Conservation (phyloP, 2,113 vertebrate species). For the Opisthocomus hoazin region DNA sequence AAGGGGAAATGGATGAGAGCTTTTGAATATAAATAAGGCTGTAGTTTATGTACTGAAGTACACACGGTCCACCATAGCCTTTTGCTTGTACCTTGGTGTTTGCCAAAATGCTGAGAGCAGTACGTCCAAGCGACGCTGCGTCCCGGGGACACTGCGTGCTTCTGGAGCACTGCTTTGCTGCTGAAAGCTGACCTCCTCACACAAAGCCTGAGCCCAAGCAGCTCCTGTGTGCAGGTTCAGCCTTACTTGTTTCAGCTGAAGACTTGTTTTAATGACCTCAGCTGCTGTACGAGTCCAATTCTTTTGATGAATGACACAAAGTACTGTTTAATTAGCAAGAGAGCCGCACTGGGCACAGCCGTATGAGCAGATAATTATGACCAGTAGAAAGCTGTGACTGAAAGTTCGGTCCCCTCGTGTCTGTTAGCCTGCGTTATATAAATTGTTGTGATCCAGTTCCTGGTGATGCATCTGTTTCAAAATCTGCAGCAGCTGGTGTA, state of each 20-base stretch:
- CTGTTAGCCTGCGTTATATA: not conserved
- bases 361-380: not conserved
- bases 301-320: not conserved
- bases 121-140: rapidly evolving
- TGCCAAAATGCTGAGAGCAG: rapidly evolving
- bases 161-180: not conserved
- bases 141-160: not conserved
- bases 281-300: not conserved
- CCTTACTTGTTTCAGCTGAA: not conserved
- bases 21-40: not conserved
- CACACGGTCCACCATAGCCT: not conserved
- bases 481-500: conserved; percentile 11
- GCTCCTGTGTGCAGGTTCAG: not conserved
- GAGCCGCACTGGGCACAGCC: not conserved
- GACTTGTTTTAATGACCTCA: not conserved
- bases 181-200: not conserved
- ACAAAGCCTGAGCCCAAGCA: not conserved
- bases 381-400: not conserved
- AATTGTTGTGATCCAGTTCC: conserved; percentile 4
- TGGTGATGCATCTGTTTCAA: not conserved
- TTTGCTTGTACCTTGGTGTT: rapidly evolving
- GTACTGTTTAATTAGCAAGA: conserved; percentile 15
- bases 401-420: not conserved
- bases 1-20: not conserved
- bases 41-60: not conserved